phyloP scores from a whole-genome alignment of 2,113 vertebrate genomes.

The Emydocephalus ijimae region DNA sequence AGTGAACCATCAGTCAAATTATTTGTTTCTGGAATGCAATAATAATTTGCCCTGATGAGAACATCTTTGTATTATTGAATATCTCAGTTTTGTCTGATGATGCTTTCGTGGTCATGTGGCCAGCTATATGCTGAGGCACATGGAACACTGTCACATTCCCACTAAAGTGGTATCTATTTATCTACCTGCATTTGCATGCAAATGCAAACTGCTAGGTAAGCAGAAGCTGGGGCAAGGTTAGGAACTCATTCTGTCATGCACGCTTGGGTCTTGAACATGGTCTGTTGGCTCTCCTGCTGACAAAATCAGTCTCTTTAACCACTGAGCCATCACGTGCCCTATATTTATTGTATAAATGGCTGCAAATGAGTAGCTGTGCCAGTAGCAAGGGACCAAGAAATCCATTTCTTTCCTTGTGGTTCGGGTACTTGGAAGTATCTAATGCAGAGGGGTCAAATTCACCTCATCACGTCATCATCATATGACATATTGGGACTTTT shows the following conservation, averaged over 20 bases:
- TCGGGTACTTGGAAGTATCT: not conserved
- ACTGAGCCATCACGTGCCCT: not conserved
- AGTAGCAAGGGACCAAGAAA: not conserved
- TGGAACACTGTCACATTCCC: not conserved
- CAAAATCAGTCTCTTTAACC: not conserved
- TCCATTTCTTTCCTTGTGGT: not conserved
- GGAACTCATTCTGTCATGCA: not conserved
- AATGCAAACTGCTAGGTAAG: not conserved
- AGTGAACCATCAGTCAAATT: not conserved
- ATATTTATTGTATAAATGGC: not conserved
- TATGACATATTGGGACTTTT: no score
- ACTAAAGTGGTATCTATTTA: not conserved
- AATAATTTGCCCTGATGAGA: not conserved
- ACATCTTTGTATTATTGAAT: not conserved
- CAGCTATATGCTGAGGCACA: not conserved
- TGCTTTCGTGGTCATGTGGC: not conserved
- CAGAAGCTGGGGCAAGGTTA: not conserved
- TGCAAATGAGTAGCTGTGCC: not conserved
- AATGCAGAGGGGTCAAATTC: not conserved
- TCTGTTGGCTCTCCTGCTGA: not conserved
- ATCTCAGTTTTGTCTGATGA: not conserved
- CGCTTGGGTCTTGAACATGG: not conserved
- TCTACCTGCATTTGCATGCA: not conserved
- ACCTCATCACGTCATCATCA: accelerated
- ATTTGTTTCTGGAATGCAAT: not conserved